These are phyloP conservation scores for Linepithema humile DNA, from an alignment of 1,140 invertebrate species.

Conservation along the genomic window DNA sequence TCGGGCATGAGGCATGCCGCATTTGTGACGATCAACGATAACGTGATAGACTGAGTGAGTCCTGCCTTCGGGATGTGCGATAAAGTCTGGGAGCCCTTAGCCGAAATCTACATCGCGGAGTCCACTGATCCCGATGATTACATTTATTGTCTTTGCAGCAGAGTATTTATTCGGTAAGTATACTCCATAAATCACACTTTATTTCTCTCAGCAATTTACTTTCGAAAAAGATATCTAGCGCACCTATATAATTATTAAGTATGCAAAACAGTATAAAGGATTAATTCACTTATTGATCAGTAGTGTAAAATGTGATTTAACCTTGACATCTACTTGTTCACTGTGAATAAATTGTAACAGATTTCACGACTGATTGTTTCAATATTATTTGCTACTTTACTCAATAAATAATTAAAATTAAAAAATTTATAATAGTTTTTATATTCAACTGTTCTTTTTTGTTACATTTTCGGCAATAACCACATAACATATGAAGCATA, in stretches of 20 bases:
- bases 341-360: not conserved
- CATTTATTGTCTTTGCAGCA: slow-evolving; percentile 81
- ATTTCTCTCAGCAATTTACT: not conserved
- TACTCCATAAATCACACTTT: not conserved
- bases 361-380: not conserved
- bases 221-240: not conserved
- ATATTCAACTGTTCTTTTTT: not conserved
- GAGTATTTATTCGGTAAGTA: slow-evolving; percentile 79
- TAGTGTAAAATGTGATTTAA: slow-evolving; percentile 78
- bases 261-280: not conserved
- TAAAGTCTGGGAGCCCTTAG: slow-evolving; percentile 80
- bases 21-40: slow-evolving; percentile 68
- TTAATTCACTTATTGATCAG: slow-evolving; percentile 76
- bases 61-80: slow-evolving; percentile 76
- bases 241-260: not conserved
- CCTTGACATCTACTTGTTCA: slow-evolving; percentile 72
- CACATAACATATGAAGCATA: not conserved
- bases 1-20: slow-evolving; percentile 64
- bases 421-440: not conserved
- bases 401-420: not conserved
- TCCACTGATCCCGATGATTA: slow-evolving; percentile 74
- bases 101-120: slow-evolving; percentile 80
- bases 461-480: not conserved
- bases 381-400: not conserved
- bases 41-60: slow-evolving; percentile 17